Evolutionary conservation across 1,140 invertebrate genomes (phyloP), one percentile per base, ranked within the genome.

Genomic region (Bombus balteatus): DNA sequence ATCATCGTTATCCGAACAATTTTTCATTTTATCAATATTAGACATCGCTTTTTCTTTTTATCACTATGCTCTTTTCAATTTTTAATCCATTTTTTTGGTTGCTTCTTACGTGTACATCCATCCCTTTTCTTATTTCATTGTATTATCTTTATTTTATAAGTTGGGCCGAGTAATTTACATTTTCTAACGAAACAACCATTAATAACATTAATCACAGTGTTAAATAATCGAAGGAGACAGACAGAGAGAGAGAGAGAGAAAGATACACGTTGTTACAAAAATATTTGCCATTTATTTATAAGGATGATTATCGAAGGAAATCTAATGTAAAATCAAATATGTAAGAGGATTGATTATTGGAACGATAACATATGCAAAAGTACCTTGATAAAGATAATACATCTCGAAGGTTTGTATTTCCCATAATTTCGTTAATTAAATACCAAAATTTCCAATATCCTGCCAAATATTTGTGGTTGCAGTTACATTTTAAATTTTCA

Each of bases 381-480:
- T 82, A 75, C n/a, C 47, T 76, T 47, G 18, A 15, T 34, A 34
- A 41, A 68, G n/a, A 75, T 25, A 41, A 28, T 9, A 32, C 2
- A 65, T 12, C 10, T 68, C 41, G 10, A 10, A 66, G 25, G 1
- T 47, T 37, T 3, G 2, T 53, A 15, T 39, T 53, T 39, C 6
- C 4, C 12, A 68, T 73, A 22, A 66, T n/a, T 76, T 83, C 5
- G 5, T 25, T 39, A n/a, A 37, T n/a, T 3, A n/a, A n/a, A 32
- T 32, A 70, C 22, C 32, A 18, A 12, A 80, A 84, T 84, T 84
- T 84, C 18, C 68, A 73, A 80, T 28, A 32, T 37, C 8, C 1
- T 8, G 37, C 34, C 3, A 83, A 68, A 47, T 41, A 13, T 76
- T 32, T 25, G 2, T 72, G 39, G 2, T 6, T 13, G 1, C 15